phyloP scores from a whole-genome alignment of 2,888 invertebrate genomes.

The Beris chalybata region DNA sequence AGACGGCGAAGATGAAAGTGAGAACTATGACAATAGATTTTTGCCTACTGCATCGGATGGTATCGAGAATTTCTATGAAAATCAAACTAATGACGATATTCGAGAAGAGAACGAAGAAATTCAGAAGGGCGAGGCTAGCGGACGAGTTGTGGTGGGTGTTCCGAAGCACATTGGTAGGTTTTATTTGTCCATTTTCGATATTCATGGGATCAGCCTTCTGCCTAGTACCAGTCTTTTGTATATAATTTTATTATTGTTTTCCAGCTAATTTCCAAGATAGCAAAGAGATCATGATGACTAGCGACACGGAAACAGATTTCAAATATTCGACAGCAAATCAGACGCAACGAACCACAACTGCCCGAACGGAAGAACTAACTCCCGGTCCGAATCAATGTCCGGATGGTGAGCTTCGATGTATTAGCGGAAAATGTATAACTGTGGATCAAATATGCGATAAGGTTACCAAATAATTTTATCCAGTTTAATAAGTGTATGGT shows the following conservation, averaged over 20 bases:
- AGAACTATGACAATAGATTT: slow-evolving; percentile 35
- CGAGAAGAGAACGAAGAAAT: slow-evolving; percentile 38
- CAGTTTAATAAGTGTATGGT: no score
- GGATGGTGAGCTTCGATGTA: slow-evolving; percentile 63
- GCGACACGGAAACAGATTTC: slow-evolving; percentile 58
- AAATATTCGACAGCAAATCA: slow-evolving; percentile 47
- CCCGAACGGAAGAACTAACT: slow-evolving; percentile 47
- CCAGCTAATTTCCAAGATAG: slow-evolving; percentile 62
- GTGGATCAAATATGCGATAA: slow-evolving; percentile 65
- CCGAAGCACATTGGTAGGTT: slow-evolving; percentile 39
- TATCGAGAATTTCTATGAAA: slow-evolving; percentile 44
- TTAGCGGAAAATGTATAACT: slow-evolving; percentile 67
- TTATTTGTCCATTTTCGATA: neutral
- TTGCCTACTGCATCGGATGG: slow-evolving; percentile 39
- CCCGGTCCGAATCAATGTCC: slow-evolving; percentile 58
- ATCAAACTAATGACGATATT: neutral
- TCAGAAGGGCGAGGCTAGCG: slow-evolving; percentile 39
- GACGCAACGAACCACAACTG: slow-evolving; percentile 13
- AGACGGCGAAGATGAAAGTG: slow-evolving; percentile 30
- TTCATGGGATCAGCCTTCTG: no score
- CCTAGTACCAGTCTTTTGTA: no score
- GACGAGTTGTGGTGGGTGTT: slow-evolving; percentile 33
- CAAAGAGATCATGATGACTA: slow-evolving; percentile 64
- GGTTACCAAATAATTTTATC: slow-evolving; percentile 42
- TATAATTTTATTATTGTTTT: slow-evolving; percentile 8